Base-by-base conservation (phyloP, 2,113 vertebrate genomes). In the Cryptotis parvus region DNA sequence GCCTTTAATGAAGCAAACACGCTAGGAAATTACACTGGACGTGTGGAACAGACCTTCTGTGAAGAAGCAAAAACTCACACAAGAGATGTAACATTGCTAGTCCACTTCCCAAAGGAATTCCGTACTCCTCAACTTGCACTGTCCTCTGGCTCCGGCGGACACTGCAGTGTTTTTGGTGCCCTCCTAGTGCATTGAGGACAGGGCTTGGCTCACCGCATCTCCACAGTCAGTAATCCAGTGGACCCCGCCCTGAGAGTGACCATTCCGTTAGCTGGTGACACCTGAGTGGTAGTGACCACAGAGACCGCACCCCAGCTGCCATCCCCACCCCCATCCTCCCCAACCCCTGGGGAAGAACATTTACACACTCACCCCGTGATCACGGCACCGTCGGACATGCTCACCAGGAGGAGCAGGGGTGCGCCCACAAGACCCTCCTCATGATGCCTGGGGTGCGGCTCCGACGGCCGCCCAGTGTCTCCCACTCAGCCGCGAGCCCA, bases 361-460 rank as follows among this genome's bases (percentile, higher is more conserved):
- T 37, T 18, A n/a, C 68, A n/a, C 1, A 94, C 97, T 98, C 87
- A 98, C 97, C 97, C 98, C 97, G 0, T 97, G 94, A 98, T 98
- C 93, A 97, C 91, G 0, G 97, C 97, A 26, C 97, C 83, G 52
- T 97, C 93, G 0, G 95, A 96, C 69, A 63, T 52, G 2, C 81
- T 81, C 90, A 96, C 1, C 26, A 98, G 93, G 39, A 98, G 96
- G 15, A 97, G 45, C n/a, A 97, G 0, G 58, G 96, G 8, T 4
- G 94, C 92, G 93, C 84, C 22, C 2, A 93, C 63, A 89, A n/a
- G 79, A 93, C 33, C 0, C 4, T 41, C 43, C 85, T 87, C 97
- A 97, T 97, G 95, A 91, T 79, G 92, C 31, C 4, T 39, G 35
- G 63, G 41, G 37, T 35, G 68, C 29, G 16, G 65, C 41, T 73